A percentile compares a stretch with the other conserved stretches of the same genome.
Conservation (phyloP, 2,797 vertebrate genomes). For the Euphonia xanthogaster region DNA sequence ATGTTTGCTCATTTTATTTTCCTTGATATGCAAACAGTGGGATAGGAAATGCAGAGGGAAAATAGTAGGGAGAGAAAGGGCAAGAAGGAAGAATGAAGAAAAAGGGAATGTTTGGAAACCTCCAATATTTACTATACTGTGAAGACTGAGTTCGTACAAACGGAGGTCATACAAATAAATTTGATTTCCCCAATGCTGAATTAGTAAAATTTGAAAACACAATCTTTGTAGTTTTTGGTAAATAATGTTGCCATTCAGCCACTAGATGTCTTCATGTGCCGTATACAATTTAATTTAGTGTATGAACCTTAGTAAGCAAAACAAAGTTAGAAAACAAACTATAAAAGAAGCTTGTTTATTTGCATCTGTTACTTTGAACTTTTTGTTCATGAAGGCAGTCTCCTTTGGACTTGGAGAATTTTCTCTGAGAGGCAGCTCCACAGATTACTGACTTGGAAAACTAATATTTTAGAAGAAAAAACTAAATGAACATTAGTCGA, state of each 20-base stretch:
- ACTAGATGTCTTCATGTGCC: constrained; percentile 20
- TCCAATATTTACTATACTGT: neutral
- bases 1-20: neutral
- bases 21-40: neutral
- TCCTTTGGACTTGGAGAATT: neutral
- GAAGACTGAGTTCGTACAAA: neutral
- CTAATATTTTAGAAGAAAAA: neutral
- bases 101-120: neutral
- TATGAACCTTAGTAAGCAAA: neutral
- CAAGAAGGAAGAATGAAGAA: neutral
- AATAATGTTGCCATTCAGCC: neutral
- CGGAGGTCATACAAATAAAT: neutral
- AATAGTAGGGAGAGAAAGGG: neutral
- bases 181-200: neutral
- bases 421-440: neutral
- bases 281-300: neutral
- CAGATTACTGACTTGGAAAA: neutral
- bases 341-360: neutral
- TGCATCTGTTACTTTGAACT: neutral
- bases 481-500: neutral
- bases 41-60: neutral
- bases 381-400: neutral
- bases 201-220: neutral
- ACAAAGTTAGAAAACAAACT: neutral
- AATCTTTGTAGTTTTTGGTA: neutral